Percentiles rank a stretch among this genome's conserved stretches.
These are phyloP conservation scores for Ochropleura plecta DNA, from an alignment of 2,888 invertebrate species.

Conservation along the genomic window DNA sequence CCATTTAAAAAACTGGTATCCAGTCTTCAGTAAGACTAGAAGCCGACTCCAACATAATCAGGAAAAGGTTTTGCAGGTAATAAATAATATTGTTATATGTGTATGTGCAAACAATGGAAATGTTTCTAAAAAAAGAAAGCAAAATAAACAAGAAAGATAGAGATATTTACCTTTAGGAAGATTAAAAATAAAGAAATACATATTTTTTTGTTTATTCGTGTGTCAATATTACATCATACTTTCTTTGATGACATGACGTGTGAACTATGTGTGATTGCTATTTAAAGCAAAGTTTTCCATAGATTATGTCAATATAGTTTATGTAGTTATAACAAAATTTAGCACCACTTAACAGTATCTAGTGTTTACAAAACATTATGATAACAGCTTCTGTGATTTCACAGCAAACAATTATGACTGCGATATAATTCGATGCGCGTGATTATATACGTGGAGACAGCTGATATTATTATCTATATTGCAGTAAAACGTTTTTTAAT, in stretches of 20 bases:
- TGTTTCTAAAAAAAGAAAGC: background rate
- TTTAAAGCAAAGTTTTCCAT: constrained; percentile 20
- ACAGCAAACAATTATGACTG: constrained; percentile 44
- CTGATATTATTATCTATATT: constrained; percentile 23
- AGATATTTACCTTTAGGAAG: no score
- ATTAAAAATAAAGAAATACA: background rate
- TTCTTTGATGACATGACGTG: background rate
- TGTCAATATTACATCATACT: no score
- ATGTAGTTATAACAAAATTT: constrained; percentile 21
- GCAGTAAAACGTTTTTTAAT: constrained; percentile 9
- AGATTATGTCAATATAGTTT: constrained; percentile 6
- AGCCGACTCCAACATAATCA: background rate
- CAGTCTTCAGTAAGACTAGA: background rate
- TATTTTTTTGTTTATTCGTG: no score
- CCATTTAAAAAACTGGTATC: background rate
- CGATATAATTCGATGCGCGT: constrained; percentile 20
- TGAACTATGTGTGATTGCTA: constrained; percentile 12
- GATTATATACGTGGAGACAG: constrained; percentile 15
- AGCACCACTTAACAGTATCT: constrained; percentile 21
- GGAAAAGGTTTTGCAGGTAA: background rate
- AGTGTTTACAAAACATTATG: constrained; percentile 54
- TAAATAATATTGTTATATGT: background rate
- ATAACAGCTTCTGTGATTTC: constrained; percentile 49
- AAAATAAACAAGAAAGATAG: constrained; percentile 1
- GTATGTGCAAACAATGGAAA: background rate